phyloP scores from a whole-genome alignment of 2,113 vertebrate genomes.

The Strix uralensis region DNA sequence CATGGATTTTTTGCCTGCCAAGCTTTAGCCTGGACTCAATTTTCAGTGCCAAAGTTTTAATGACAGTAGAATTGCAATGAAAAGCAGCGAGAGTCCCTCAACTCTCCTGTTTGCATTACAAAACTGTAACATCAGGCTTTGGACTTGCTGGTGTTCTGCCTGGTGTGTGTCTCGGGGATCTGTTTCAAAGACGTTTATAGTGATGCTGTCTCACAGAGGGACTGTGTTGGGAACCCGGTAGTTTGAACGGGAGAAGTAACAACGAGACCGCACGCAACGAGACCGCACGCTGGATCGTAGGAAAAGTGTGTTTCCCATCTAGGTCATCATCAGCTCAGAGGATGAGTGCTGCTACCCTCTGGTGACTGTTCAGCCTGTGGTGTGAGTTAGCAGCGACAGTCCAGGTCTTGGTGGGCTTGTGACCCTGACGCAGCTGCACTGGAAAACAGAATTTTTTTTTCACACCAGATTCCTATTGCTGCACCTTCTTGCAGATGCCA shows the following conservation, averaged over 20 bases:
- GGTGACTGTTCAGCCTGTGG: neutral
- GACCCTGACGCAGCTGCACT: fast-evolving
- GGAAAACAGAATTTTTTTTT: neutral
- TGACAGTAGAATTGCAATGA: neutral
- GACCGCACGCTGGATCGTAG: fast-evolving
- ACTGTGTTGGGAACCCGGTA: neutral
- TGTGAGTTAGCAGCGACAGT: neutral
- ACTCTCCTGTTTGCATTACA: neutral
- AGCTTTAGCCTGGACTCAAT: neutral
- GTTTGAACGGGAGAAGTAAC: neutral
- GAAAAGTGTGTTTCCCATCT: neutral
- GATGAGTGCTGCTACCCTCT: neutral
- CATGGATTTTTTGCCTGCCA: neutral
- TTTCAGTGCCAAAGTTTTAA: conserved; percentile 8
- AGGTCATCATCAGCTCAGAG: neutral
- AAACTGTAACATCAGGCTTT: neutral
- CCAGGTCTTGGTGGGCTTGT: neutral
- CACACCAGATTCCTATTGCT: neutral
- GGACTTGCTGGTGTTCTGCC: neutral
- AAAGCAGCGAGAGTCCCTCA: neutral
- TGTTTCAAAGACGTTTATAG: neutral
- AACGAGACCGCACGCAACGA: fast-evolving
- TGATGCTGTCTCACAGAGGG: neutral
- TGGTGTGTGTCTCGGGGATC: fast-evolving
- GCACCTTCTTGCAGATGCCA: neutral